These are phyloP conservation scores for Diorhabda sublineata DNA, from an alignment of 1,140 invertebrate species.

Conservation along the genomic window DNA sequence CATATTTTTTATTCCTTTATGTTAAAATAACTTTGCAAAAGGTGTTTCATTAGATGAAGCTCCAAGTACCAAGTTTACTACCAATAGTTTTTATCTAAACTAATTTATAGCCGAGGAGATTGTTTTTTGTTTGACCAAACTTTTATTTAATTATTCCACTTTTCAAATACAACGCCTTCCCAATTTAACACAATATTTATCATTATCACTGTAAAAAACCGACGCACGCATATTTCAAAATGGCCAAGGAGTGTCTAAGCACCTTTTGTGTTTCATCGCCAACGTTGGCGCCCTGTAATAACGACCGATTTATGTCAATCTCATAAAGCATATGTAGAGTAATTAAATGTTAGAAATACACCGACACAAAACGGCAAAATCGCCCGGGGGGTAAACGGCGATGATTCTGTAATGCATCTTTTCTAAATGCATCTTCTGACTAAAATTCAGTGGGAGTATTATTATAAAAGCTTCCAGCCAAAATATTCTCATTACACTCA, in stretches of 20 bases:
- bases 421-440: not conserved
- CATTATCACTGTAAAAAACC: no score
- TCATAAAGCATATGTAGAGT: not conserved
- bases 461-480: slow-evolving; percentile 2
- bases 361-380: not conserved
- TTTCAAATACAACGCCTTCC: no score
- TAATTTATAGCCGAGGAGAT: no score
- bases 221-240: not conserved
- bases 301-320: not conserved
- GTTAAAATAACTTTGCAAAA: no score
- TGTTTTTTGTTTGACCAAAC: no score
- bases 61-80: no score
- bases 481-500: not conserved
- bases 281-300: not conserved
- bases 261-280: not conserved
- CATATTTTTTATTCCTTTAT: no score
- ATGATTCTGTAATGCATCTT: not conserved
- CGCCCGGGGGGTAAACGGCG: not conserved
- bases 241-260: not conserved
- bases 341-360: not conserved
- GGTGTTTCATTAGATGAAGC: no score
- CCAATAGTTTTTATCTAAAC: no score
- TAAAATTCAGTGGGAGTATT: not conserved
- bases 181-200: no score
- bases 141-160: no score